Evolutionary conservation across 2,797 vertebrate species (phyloP), one percentile per base, ranked within the genome.

Genomic region (Schizopygopsis pylzovi): DNA sequence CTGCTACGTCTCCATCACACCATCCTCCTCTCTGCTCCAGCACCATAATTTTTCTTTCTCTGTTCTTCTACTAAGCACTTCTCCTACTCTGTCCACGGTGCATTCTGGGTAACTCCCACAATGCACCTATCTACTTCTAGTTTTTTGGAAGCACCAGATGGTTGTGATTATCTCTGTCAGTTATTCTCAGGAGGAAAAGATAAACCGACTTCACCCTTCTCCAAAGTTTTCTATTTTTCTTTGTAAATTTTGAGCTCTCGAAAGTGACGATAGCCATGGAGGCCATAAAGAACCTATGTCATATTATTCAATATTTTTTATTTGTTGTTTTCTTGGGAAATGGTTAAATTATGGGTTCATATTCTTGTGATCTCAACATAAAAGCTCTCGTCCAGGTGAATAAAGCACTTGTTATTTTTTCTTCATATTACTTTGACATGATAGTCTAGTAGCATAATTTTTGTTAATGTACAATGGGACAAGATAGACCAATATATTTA

Each of bases 91-190:
- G 10, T 75, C 56, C 47, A 65, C 56, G 28, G 70, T 43, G 71
- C 47, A 86, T 70, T 61, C 28, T 82, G 73, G 39, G 45, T 67
- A 77, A 71, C 28, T 82, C 84, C 67, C 41, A 77, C 16, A 10
- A 75, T 65, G 59, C 39, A 49, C 20, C 61, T 20, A 59, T 71
- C 39, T 72, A 20, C 39, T 47, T 83, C 75, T 47, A 56, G 54
- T 59, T 37, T 45, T 63, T 52, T 75, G 33, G 84, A 84, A 39
- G 37, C 49, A 37, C 10, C 43, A 79, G 65, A 78, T 71, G 33
- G 49, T 78, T 71, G 49, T 79, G 43, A 67, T 72, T n/a, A 52
- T 79, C n/a, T 82, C 11, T 52, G 54, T 73, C 65, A 82, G 63
- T 49, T 73, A 63, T 52, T 22, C 56, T 65, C 4, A 45, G 15